These are phyloP conservation scores for Capricornis sumatraensis DNA, from an alignment of 2,113 vertebrate species.

Conservation along the genomic window DNA sequence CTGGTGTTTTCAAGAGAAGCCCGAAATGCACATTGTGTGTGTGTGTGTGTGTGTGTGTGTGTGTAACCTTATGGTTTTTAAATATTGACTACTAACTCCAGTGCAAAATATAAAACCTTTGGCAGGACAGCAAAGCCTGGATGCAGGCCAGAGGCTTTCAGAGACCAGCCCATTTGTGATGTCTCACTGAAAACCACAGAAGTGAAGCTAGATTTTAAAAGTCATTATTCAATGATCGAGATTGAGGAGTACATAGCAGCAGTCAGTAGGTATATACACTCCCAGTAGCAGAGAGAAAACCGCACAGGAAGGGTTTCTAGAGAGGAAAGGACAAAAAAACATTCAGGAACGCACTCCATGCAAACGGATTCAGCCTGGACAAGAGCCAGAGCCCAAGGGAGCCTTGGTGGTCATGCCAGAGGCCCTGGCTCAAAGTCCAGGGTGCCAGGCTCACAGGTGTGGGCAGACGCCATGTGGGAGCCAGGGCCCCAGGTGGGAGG, in stretches of 20 bases:
- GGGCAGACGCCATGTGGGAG: not conserved
- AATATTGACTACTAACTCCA: not conserved
- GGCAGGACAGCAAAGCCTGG: not conserved
- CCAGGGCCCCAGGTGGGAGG: not conserved
- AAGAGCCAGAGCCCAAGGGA: not conserved
- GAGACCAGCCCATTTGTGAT: not conserved
- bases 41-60: not conserved
- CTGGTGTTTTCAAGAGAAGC: not conserved
- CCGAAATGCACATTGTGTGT: not conserved
- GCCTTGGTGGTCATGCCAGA: not conserved
- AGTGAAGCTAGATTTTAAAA: not conserved
- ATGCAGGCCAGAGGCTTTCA: not conserved
- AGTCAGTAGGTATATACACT: accelerated
- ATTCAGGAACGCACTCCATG: accelerated
- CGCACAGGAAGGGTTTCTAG: not conserved
- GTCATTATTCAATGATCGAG: not conserved
- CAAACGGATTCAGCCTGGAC: not conserved
- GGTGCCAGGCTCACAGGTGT: not conserved
- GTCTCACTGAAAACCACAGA: not conserved
- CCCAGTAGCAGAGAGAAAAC: not conserved
- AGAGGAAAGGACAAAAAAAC: not conserved
- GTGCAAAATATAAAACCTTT: not conserved
- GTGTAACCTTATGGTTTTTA: not conserved
- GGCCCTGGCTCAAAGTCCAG: not conserved
- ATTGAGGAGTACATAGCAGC: accelerated